A percentile compares a stretch with the other conserved stretches of the same genome.
These are phyloP conservation scores for Oikopleura dioica DNA, from an alignment of 23 tunicate genomes.

Conservation along the genomic window DNA sequence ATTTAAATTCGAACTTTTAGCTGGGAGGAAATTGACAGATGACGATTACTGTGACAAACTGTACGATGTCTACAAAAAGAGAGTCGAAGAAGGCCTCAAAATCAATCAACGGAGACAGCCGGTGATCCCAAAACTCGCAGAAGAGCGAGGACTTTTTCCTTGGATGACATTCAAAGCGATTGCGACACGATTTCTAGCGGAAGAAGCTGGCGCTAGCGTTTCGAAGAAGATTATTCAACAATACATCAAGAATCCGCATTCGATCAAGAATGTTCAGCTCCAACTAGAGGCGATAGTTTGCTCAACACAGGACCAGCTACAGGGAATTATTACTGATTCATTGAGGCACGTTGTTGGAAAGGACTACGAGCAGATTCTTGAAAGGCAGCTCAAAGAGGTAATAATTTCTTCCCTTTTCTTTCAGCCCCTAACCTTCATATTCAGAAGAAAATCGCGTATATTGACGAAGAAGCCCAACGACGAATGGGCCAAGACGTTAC, in stretches of 20 bases:
- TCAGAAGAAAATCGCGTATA: neutral
- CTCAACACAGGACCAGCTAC: neutral
- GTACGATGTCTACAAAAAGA: neutral
- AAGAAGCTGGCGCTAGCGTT: neutral
- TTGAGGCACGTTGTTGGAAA: conserved; percentile 54
- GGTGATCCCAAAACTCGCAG: neutral
- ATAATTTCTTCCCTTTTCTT: neutral
- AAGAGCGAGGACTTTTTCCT: conserved; percentile 8
- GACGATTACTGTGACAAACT: too few species aligned
- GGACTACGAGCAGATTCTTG: conserved; percentile 36
- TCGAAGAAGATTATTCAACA: neutral
- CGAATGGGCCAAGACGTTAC: conserved; percentile 70
- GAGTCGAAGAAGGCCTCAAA: neutral
- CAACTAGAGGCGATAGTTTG: neutral
- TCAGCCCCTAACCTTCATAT: neutral
- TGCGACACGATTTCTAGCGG: neutral
- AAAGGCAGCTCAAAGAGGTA: conserved; percentile 17
- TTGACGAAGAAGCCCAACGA: conserved; percentile 49
- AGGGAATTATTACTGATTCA: conserved; percentile 57
- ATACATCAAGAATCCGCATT: neutral
- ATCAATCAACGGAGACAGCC: neutral
- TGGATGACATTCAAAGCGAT: conserved; percentile 1
- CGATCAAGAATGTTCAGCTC: neutral
- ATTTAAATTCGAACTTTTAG: too few species aligned
- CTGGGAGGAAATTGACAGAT: too few species aligned